Base-by-base conservation (phyloP, 2,797 vertebrate species). In the Anolis apletophallus region DNA sequence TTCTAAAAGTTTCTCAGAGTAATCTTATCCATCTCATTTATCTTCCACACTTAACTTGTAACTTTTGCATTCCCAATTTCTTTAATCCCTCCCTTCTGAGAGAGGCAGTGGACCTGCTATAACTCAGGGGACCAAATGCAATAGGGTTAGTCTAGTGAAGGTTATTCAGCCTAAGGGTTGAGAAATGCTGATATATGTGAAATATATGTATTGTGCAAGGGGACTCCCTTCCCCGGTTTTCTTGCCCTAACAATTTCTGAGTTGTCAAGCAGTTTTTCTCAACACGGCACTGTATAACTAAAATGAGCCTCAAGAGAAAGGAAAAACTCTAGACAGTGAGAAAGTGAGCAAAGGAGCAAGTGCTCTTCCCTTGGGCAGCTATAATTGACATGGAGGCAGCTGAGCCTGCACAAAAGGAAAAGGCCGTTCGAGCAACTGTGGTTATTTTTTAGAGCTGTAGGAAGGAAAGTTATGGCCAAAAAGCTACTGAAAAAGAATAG, bases 201-300 rank as follows among this genome's bases (percentile, higher is more conserved):
- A 83, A 84, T 40, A 64, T 81, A 81, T 81, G 88, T 83, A 3
- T 0, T 50, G 67, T 59, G 77, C 36, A 21, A 13, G 59, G 80
- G 26, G 10, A 12, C 77, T 91, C 88, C 68, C 77, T 89, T 87
- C 68, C 29, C n/a, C 19, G 4, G 8, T 26, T n/a, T 26, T n/a
- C 4, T 7, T 83, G 83, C 73, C 61, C 61, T 26, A 29, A 64
- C 29, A 9, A 64, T 64, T 64, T 64, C 61, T 64, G 61, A 26
- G 61, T 64, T 68, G 84, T 81, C 86, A 81, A 91, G 87, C 88
- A 88, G 87, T 91, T 55, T n/a, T 10, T 64, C 71, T 86, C 80
- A 26, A 0, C 67, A 55, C 36, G n/a, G 0, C 0, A 0, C 50
- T 55, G 57, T 0, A 71, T 88, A 90, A 93, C 93, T 67, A 76